Evolutionary conservation across 1,140 invertebrate species (phyloP), one percentile per base, ranked within the genome.

Genomic region (Harlomillsia oculata): DNA sequence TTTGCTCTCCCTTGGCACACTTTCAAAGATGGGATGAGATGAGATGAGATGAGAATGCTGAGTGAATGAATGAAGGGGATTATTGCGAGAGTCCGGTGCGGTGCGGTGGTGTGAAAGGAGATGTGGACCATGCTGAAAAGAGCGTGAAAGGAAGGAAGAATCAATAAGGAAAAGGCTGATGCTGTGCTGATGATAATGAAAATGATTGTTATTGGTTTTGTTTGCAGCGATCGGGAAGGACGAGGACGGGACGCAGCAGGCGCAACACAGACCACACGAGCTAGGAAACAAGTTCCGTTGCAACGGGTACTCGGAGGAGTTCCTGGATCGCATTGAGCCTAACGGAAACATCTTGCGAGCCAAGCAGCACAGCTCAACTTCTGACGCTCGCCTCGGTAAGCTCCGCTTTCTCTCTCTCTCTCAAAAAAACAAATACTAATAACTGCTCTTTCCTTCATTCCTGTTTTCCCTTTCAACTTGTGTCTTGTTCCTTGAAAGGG

Each of bases 261-360:
- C n/a, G n/a, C n/a, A n/a, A n/a, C n/a, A n/a, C n/a, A n/a, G n/a
- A n/a, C n/a, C n/a, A n/a, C n/a, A n/a, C n/a, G 82, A 83, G 57
- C 81, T 69, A 76, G 77, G 53, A 57, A 64, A 68, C 64, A 83
- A 85, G 74, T 75, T 85, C 69, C 79, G 82, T 60, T 89, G 87
- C 75, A 89, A 89, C 75, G 87, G 87, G 53, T 90, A 88, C 78
- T 89, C 85, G 48, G 87, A 89, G 68, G 87, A 90, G 76, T 91
- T 87, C 77, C 79, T 91, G 71, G 87, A 91, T 73, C 77, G 86
- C 68, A 78, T 90, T 65, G 87, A 90, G 74, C 85, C 85, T 67
- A 89, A 89, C 75, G 86, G 85, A 65, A 88, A 88, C 72, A 85
- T 84, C 73, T 79, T 80, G 2, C 13, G 58, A 41, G 57, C 60